A percentile compares a stretch with the other conserved stretches of the same genome.
Conservation (phyloP, 2,888 invertebrate species). For the Chymomyza procnemis region DNA sequence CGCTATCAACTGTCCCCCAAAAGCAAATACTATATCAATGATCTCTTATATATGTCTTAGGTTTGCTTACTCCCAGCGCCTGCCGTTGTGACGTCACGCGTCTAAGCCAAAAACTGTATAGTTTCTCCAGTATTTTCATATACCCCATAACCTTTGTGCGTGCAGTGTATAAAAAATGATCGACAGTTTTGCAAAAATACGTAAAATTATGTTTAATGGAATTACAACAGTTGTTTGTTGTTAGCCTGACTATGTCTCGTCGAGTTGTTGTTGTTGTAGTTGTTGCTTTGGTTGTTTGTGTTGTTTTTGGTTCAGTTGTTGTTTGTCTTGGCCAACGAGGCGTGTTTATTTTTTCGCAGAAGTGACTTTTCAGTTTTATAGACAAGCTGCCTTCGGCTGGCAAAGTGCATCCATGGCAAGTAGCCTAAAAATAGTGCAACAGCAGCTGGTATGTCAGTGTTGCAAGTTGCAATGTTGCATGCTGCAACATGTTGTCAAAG, state of each 20-base stretch:
- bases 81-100: too few species aligned
- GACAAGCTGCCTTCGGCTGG: conserved; percentile 28
- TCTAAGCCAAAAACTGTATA: too few species aligned
- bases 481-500: too few species aligned
- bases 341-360: conserved; percentile 69
- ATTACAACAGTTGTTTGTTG: conserved; percentile 70
- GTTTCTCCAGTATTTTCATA: neutral
- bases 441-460: neutral
- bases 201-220: conserved; percentile 61
- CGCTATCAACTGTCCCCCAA: too few species aligned
- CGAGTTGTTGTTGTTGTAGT: neutral
- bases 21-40: too few species aligned
- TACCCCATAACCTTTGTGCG: neutral
- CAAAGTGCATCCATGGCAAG: conserved; percentile 53
- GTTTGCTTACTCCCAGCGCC: too few species aligned
- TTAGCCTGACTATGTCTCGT: conserved; percentile 39
- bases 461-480: too few species aligned
- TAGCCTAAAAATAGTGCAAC: neutral
- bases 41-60: too few species aligned
- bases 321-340: conserved; percentile 45
- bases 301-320: conserved; percentile 18
- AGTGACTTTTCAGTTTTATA: conserved; percentile 57
- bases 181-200: conserved; percentile 51
- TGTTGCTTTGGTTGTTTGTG: neutral
- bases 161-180: conserved; percentile 42